Conservation (phyloP, 2,888 invertebrate species). For the Halictus ligatus region DNA sequence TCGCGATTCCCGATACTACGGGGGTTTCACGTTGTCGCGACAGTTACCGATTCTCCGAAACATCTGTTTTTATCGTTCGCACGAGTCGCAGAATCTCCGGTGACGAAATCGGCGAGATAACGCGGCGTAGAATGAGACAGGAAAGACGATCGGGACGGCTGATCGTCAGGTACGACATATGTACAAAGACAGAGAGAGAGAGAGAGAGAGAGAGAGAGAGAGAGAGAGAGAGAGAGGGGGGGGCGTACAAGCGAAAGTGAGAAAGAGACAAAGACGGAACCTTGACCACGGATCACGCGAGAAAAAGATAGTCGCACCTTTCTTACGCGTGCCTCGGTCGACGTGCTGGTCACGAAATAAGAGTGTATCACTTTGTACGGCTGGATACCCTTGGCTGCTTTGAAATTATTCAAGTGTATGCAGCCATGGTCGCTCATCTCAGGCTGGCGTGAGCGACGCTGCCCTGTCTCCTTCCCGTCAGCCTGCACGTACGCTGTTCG, state of each 20-base stretch:
- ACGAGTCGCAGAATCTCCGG: not conserved
- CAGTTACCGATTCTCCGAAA: not conserved
- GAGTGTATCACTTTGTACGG: conserved; percentile 93
- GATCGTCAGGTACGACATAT: not conserved
- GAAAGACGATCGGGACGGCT: not conserved
- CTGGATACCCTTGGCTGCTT: conserved; percentile 90
- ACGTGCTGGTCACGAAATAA: conserved; percentile 93
- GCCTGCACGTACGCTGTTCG: conserved; percentile 43
- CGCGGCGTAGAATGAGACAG: not conserved
- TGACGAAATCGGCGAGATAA: not conserved
- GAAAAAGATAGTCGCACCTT: conserved; percentile 87
- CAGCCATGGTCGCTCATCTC: conserved; percentile 90
- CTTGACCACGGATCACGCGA: conserved; percentile 50
- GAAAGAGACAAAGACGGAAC: conserved; percentile 45
- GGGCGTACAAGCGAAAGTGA: conserved; percentile 27
- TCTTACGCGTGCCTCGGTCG: conserved; percentile 91
- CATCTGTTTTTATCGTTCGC: not conserved
- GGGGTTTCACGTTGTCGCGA: not conserved
- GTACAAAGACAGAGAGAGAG: conserved; percentile 17
- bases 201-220: conserved; percentile 41
- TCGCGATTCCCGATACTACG: conserved; percentile 13
- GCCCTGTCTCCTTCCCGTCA: conserved; percentile 48
- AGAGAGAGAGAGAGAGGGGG: too few relatives aligned
- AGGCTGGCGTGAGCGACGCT: conserved; percentile 71
- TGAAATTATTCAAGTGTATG: conserved; percentile 92